phyloP scores from a whole-genome alignment of 2,888 invertebrate species.

The Electrophaes corylata region DNA sequence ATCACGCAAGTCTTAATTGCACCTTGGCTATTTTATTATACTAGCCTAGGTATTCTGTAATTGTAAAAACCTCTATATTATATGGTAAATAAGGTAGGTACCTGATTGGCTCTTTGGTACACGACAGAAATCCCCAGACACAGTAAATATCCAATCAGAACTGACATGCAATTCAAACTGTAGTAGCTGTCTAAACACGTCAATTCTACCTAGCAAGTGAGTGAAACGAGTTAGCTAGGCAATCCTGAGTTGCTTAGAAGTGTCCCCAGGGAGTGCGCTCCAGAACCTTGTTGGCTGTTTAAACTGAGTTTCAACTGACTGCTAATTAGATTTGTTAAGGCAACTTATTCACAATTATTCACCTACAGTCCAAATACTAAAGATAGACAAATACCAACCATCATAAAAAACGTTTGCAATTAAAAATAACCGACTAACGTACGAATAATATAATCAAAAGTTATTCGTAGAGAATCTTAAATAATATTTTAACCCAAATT shows the following conservation, averaged over 20 bases:
- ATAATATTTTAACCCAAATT: no score
- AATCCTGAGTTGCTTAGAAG: slow-evolving; percentile 41
- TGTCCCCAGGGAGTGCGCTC: slow-evolving; percentile 40
- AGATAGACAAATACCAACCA: slow-evolving; percentile 4
- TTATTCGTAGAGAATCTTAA: no score
- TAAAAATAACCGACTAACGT: no score
- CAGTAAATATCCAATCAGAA: background rate
- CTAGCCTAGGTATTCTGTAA: background rate
- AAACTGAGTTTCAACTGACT: slow-evolving; percentile 44
- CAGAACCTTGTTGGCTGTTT: slow-evolving; percentile 44
- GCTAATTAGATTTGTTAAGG: slow-evolving; percentile 55
- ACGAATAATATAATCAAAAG: no score
- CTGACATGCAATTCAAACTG: background rate
- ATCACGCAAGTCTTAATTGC: no score
- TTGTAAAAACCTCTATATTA: background rate
- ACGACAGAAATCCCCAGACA: background rate
- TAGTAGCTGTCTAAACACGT: background rate
- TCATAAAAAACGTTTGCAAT: no score
- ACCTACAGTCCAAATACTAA: slow-evolving; percentile 34
- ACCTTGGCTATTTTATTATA: background rate
- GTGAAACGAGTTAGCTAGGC: slow-evolving; percentile 42
- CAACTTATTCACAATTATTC: slow-evolving; percentile 40
- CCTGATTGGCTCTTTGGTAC: background rate
- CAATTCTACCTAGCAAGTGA: slow-evolving; percentile 24
- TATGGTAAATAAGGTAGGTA: background rate